A percentile compares a stretch with the other conserved stretches of the same genome.
Conservation (phyloP, 2,113 vertebrate genomes). For the Eurypyga helias region DNA sequence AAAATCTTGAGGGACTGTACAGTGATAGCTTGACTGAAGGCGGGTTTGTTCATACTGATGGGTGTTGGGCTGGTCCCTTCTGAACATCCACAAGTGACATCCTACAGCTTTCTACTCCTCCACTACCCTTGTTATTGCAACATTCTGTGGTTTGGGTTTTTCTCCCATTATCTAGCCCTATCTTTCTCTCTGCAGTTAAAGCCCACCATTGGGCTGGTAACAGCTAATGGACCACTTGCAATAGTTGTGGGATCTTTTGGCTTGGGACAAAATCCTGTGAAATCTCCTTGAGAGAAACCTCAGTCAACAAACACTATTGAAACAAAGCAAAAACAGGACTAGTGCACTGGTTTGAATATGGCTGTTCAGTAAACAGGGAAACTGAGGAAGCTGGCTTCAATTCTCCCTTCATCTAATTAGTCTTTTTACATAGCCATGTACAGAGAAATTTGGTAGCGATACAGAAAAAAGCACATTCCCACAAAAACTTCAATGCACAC, state of each 20-base stretch:
- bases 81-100: not conserved
- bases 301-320: not conserved
- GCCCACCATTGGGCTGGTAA: not conserved
- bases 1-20: not conserved
- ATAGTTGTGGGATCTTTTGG: not conserved
- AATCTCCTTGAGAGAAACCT: slow-evolving; percentile 10
- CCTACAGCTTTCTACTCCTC: not conserved
- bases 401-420: slow-evolving; percentile 12
- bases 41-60: not conserved
- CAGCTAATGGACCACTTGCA: not conserved
- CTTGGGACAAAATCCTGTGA: not conserved
- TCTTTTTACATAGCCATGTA: not conserved
- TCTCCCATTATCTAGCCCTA: not conserved
- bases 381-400: slow-evolving; percentile 34
- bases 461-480: slow-evolving; percentile 11
- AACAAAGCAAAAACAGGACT: slow-evolving; percentile 34
- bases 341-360: not conserved
- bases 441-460: slow-evolving; percentile 16
- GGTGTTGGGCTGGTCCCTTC: not conserved
- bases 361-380: slow-evolving; percentile 45
- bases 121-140: not conserved
- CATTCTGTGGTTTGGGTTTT: not conserved
- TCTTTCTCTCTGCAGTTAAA: not conserved
- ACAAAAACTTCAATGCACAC: not conserved
- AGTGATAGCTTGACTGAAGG: rapidly evolving